phyloP scores from a whole-genome alignment of 1,140 invertebrate species.

The Whitmania pigra region DNA sequence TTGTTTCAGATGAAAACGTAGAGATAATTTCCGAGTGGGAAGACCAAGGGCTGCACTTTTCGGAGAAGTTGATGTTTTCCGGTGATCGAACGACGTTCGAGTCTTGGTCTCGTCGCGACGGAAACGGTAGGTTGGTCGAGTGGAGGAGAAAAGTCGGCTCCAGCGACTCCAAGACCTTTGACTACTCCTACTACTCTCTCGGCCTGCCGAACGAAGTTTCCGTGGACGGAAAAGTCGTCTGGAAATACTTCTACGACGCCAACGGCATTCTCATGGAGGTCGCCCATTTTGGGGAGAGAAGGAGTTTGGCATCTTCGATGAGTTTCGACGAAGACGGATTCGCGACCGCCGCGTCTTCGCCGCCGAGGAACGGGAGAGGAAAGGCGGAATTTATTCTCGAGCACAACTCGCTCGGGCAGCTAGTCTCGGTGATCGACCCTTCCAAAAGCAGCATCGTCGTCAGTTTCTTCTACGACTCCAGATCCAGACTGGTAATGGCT shows the following conservation, averaged over 20 bases:
- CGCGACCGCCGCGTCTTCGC: constrained; percentile 72
- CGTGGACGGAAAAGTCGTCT: constrained; percentile 71
- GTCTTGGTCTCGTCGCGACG: constrained; percentile 48
- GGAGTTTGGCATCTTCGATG: constrained; percentile 75
- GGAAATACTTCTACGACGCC: constrained; percentile 88
- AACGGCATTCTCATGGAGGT: constrained; percentile 84
- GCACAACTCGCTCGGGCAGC: constrained; percentile 79
- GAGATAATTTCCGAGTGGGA: neutral
- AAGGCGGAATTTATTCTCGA: constrained; percentile 71
- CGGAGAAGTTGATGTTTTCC: neutral
- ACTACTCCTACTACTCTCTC: constrained; percentile 39
- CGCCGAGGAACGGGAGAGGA: constrained; percentile 80
- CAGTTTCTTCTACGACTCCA: constrained; percentile 74
- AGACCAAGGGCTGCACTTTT: neutral
- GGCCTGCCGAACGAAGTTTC: constrained; percentile 36
- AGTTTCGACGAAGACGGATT: constrained; percentile 78
- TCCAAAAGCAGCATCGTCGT: constrained; percentile 59
- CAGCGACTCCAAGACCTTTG: constrained; percentile 71
- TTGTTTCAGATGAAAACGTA: neutral
- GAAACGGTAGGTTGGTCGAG: constrained; percentile 63
- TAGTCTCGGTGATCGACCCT: constrained; percentile 68
- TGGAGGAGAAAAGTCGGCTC: constrained; percentile 74
- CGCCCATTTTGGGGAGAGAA: constrained; percentile 69
- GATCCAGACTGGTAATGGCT: constrained; percentile 65
- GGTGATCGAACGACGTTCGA: neutral